phyloP scores from a whole-genome alignment of 1,140 invertebrate species.

The Drosophila tani region DNA sequence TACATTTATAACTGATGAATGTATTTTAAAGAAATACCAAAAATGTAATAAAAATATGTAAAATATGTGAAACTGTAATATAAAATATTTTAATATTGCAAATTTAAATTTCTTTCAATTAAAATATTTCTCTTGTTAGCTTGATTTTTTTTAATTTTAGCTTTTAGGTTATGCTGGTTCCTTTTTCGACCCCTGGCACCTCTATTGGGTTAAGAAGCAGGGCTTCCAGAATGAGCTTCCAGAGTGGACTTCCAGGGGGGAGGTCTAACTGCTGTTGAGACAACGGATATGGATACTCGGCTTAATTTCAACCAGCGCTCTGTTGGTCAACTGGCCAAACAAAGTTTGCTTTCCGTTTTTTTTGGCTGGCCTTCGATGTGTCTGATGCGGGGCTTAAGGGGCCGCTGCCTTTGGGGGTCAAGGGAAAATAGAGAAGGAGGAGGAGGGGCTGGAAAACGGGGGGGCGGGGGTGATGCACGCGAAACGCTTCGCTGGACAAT shows the following conservation, averaged over 20 bases:
- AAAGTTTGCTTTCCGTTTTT: slow-evolving; percentile 26
- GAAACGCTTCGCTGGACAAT: slow-evolving; percentile 81
- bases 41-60: too few relatives aligned
- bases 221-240: neutral
- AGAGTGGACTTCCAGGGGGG: neutral
- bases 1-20: neutral
- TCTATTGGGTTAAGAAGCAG: neutral
- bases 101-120: too few relatives aligned
- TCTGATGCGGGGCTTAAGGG: neutral
- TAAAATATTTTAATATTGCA: neutral
- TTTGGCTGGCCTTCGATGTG: neutral
- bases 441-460: slow-evolving; percentile 5
- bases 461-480: slow-evolving; percentile 46
- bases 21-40: too few relatives aligned
- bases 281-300: slow-evolving; percentile 68
- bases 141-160: too few relatives aligned
- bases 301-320: slow-evolving; percentile 73
- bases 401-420: slow-evolving; percentile 14
- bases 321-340: slow-evolving; percentile 58
- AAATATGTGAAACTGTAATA: neutral
- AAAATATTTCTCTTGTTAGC: too few relatives aligned
- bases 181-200: neutral
- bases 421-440: neutral
- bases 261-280: slow-evolving; percentile 22
- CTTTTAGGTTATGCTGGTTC: too few relatives aligned